phyloP scores from a whole-genome alignment of 2,797 vertebrate genomes.

The Heteromormyrus szaboi region DNA sequence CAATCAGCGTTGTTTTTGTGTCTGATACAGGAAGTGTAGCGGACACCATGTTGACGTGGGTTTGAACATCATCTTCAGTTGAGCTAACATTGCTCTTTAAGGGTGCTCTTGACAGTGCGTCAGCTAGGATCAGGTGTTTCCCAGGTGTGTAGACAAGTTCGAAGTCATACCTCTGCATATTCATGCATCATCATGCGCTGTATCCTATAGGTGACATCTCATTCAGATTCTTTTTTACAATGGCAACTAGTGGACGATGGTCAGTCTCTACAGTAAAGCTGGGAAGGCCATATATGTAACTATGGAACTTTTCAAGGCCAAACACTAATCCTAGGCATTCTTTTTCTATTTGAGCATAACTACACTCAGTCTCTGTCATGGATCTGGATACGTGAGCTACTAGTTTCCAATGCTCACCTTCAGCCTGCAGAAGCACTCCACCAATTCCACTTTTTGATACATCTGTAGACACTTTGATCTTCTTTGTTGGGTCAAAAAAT shows the following conservation, averaged over 20 bases:
- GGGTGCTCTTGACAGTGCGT: slow-evolving; percentile 21
- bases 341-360: slow-evolving; percentile 31
- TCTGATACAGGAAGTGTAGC: slow-evolving; percentile 8
- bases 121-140: not conserved
- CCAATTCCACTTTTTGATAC: slow-evolving; percentile 22
- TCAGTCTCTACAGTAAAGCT: slow-evolving; percentile 13
- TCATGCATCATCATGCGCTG: slow-evolving; percentile 28
- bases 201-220: not conserved
- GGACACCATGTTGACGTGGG: slow-evolving; percentile 8
- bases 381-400: slow-evolving; percentile 20
- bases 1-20: not conserved
- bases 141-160: slow-evolving; percentile 12
- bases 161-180: slow-evolving; percentile 26
- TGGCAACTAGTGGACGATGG: slow-evolving; percentile 16
- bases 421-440: slow-evolving; percentile 13
- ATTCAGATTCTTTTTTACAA: slow-evolving; percentile 29
- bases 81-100: not conserved
- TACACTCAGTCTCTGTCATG: slow-evolving; percentile 14
- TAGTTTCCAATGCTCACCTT: slow-evolving; percentile 19
- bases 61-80: slow-evolving; percentile 12
- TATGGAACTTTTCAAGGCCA: slow-evolving; percentile 18
- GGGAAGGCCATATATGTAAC: slow-evolving; percentile 21
- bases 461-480: not conserved
- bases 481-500: slow-evolving; percentile 21
- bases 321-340: slow-evolving; percentile 22